Evolutionary conservation across 2,113 vertebrate species (phyloP).

Genomic region (Sander vitreus): DNA sequence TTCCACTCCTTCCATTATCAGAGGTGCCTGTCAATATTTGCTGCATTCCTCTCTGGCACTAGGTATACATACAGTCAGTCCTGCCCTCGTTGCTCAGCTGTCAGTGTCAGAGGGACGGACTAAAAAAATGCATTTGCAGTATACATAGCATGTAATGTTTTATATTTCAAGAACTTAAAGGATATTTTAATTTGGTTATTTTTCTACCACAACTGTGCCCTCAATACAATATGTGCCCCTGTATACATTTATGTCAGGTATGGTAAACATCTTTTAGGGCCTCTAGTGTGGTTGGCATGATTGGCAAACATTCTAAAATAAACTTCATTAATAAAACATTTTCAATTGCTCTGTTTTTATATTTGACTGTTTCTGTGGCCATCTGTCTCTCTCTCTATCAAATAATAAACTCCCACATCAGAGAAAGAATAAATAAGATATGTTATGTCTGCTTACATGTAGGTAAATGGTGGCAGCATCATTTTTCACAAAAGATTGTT

Average conservation of each 20-base stretch:
- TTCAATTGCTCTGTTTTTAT: background rate
- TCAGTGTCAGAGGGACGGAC: constrained; percentile 9
- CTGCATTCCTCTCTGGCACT: constrained; percentile 25
- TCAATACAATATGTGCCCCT: background rate
- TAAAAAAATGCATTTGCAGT: background rate
- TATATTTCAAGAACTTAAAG: background rate
- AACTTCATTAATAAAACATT: background rate
- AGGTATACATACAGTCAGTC: background rate
- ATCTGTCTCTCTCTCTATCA: constrained; percentile 12
- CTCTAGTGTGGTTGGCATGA: background rate
- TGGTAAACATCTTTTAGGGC: background rate
- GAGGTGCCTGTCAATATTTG: constrained; percentile 40
- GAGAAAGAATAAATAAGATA: background rate
- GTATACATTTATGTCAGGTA: background rate
- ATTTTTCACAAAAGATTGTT: background rate
- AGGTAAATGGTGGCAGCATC: background rate
- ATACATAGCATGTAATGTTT: background rate
- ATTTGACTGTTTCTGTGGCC: background rate
- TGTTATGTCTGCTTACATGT: background rate
- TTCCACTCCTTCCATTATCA: constrained; percentile 50
- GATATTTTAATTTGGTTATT: background rate
- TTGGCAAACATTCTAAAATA: background rate
- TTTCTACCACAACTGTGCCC: background rate
- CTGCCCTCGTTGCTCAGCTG: constrained; percentile 21
- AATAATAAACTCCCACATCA: background rate